phyloP scores from a whole-genome alignment of 2,888 invertebrate genomes.

The Tricholauxania praeusta region DNA sequence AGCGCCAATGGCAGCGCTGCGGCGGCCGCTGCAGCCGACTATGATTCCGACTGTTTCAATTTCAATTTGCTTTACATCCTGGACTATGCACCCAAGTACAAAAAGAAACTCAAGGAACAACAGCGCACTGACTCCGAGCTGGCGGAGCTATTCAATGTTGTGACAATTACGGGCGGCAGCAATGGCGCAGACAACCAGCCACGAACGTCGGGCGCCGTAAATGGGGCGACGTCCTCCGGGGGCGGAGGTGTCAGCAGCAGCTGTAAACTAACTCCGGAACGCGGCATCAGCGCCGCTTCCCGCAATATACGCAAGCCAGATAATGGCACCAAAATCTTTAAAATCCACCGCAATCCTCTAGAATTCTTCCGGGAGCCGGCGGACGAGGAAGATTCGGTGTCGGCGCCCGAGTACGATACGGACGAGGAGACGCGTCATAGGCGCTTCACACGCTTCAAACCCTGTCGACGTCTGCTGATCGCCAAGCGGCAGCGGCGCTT shows the following conservation, averaged over 20 bases:
- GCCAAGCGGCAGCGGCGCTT: slow-evolving; percentile 56
- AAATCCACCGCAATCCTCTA: slow-evolving; percentile 61
- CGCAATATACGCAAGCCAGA: slow-evolving; percentile 60
- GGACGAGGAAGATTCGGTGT: slow-evolving; percentile 61
- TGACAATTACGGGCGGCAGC: slow-evolving; percentile 55
- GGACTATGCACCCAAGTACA: slow-evolving; percentile 53
- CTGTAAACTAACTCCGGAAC: slow-evolving; percentile 51
- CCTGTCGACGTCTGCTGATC: slow-evolving; percentile 45
- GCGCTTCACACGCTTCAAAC: slow-evolving; percentile 56
- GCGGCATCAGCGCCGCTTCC: slow-evolving; percentile 57
- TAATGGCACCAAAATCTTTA: slow-evolving; percentile 58
- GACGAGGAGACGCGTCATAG: slow-evolving; percentile 56
- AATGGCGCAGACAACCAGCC: slow-evolving; percentile 37
- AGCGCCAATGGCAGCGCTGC: slow-evolving; percentile 38
- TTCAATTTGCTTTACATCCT: slow-evolving; percentile 50
- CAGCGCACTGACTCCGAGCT: slow-evolving; percentile 62
- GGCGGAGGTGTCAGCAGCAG: slow-evolving; percentile 39
- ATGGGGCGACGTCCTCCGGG: slow-evolving; percentile 39
- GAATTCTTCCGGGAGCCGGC: slow-evolving; percentile 59
- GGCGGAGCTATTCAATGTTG: slow-evolving; percentile 61
- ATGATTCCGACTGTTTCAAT: slow-evolving; percentile 45
- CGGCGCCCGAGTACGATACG: slow-evolving; percentile 62
- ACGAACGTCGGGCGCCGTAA: slow-evolving; percentile 42
- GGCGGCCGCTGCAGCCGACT: slow-evolving; percentile 42
- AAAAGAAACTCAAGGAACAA: slow-evolving; percentile 56